phyloP scores from a whole-genome alignment of 2,797 vertebrate genomes.

The Melanotaenia parkinsoni region DNA sequence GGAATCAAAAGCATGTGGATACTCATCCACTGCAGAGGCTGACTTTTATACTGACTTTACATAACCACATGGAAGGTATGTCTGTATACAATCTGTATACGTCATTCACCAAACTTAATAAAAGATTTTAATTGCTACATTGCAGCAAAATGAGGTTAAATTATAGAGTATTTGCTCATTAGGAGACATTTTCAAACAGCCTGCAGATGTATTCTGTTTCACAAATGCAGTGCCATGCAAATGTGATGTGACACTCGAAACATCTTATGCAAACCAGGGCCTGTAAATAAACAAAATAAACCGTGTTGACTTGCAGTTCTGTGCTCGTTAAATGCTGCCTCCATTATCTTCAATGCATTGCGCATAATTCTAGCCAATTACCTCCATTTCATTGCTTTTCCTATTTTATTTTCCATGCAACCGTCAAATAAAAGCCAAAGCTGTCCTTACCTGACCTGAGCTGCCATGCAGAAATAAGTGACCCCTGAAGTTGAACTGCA shows the following conservation, averaged over 20 bases:
- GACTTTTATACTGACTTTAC: constrained; percentile 61
- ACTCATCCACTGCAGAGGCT: constrained; percentile 58
- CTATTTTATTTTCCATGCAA: background rate
- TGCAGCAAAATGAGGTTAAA: constrained; percentile 19
- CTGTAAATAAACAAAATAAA: constrained; percentile 22
- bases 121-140: constrained; percentile 5
- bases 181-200: constrained; percentile 40
- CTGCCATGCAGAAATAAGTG: no score
- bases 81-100: constrained; percentile 14
- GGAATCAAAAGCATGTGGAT: constrained; percentile 67
- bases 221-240: constrained; percentile 44
- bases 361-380: constrained; percentile 19
- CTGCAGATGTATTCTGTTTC: constrained; percentile 31
- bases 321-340: constrained; percentile 4
- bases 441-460: constrained; percentile 53
- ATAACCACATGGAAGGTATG: background rate
- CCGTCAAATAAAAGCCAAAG: constrained; percentile 23
- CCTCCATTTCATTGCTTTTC: constrained; percentile 5
- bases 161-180: constrained; percentile 30
- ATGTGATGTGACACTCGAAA: constrained; percentile 26
- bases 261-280: constrained; percentile 11
- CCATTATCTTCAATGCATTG: no score
- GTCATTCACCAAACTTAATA: constrained; percentile 2
- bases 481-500: no score
- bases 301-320: constrained; percentile 8